Base-by-base conservation (phyloP, 2,797 vertebrate species). In the Artibeus jamaicensis region DNA sequence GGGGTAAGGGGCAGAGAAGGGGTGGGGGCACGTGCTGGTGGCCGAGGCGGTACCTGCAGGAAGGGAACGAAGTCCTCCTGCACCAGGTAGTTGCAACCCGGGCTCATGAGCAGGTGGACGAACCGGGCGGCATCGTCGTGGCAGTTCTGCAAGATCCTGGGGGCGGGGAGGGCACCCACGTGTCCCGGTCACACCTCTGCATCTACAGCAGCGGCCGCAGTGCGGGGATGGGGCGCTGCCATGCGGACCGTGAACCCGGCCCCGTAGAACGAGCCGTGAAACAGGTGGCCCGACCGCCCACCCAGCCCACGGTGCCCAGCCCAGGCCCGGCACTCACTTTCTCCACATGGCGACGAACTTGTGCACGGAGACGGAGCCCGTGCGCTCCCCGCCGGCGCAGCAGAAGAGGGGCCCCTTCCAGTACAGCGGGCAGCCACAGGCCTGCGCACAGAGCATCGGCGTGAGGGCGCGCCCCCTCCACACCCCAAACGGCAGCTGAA, bases 41-140 rank as follows among this genome's bases (percentile, higher is more conserved):
- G 8, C 29, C 3, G 0, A 37, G 67, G 19, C 4, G 95, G 29
- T 99, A 99, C 99, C 99, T 99, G 99, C 98, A 99, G 98, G 98
- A 99, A 99, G 98, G 99, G 99, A 98, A 99, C 99, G 98, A 99
- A 99, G 98, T 99, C 99, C 89, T 99, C 99, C 98, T 99, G 99
- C 98, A 99, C 99, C 98, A 99, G 99, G 98, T 99, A 99, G 98
- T 98, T 98, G 97, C 99, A 99, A 95, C 99, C 99, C 91, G 99
- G 99, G 96, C 98, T 99, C 98, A 99, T 99, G 95, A 99, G 98
- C 98, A 99, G 99, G 98, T 99, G 99, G 96, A 99, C 98, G 97
- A 99, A 99, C 98, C 99, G 99, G 68, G 99, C 98, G n/a, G 99
- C 99, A 29, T 99, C 99, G 89, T 99, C 99, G 79, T 99, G 99